Evolutionary conservation across 2,113 vertebrate genomes (phyloP).

Genomic region (Myotis brandtii): DNA sequence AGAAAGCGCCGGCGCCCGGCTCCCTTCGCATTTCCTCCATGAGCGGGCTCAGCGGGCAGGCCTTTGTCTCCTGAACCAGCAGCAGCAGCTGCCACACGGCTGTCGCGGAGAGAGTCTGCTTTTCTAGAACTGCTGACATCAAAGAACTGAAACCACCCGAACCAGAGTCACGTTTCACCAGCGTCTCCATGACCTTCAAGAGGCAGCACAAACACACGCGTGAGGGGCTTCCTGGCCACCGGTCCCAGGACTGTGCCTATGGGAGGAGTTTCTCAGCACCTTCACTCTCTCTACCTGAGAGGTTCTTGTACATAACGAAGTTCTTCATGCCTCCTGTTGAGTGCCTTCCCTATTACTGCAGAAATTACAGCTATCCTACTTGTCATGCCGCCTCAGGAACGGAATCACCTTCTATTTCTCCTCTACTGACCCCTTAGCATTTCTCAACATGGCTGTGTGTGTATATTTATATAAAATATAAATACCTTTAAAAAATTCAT

Average conservation of each 20-base stretch:
- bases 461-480: slow-evolving; percentile 20
- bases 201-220: neutral
- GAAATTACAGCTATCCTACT: neutral
- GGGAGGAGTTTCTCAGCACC: neutral
- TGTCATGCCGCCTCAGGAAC: slow-evolving; percentile 11
- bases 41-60: slow-evolving; percentile 71
- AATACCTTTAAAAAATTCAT: neutral
- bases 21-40: slow-evolving; percentile 85
- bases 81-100: slow-evolving; percentile 86
- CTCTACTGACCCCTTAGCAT: neutral
- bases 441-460: neutral
- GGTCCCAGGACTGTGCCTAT: neutral
- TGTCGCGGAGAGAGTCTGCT: slow-evolving; percentile 74
- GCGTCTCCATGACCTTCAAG: slow-evolving; percentile 82
- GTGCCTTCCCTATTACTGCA: neutral
- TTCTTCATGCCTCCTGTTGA: neutral
- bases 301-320: neutral
- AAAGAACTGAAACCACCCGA: slow-evolving; percentile 74
- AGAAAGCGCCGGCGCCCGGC: slow-evolving; percentile 76
- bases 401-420: slow-evolving; percentile 11
- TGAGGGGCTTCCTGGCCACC: neutral
- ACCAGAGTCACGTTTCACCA: slow-evolving; percentile 68
- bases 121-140: slow-evolving; percentile 81
- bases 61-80: slow-evolving; percentile 63
- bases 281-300: neutral